A percentile compares a stretch with the other conserved stretches of the same genome.
Evolutionary conservation across 2,888 invertebrate species (phyloP).

Genomic region (Pardosa pseudoannulata): DNA sequence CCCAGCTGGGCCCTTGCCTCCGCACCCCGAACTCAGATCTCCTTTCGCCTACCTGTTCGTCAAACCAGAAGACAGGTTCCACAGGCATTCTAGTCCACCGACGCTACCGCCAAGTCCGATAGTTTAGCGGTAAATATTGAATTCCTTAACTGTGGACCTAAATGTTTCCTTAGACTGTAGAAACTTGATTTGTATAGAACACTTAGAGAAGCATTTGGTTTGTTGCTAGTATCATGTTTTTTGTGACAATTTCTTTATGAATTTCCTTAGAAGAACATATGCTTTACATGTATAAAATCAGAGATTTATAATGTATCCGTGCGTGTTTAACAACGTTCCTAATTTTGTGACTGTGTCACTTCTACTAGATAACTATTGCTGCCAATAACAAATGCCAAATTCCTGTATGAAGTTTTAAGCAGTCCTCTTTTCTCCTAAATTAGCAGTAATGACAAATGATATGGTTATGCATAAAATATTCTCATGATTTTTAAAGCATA

Average conservation of each 20-base stretch:
- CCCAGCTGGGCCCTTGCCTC: conserved; percentile 50
- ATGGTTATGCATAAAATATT: too few relatives aligned
- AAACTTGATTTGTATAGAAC: conserved; percentile 8
- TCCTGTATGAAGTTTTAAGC: neutral
- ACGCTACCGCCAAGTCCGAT: conserved; percentile 66
- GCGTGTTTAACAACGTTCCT: neutral
- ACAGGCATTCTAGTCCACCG: conserved; percentile 72
- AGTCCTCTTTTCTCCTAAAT: too few relatives aligned
- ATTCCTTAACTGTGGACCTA: conserved; percentile 7
- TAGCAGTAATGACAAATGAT: too few relatives aligned
- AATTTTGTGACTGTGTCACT: neutral
- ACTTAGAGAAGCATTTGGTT: neutral
- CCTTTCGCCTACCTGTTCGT: conserved; percentile 78
- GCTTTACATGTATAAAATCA: neutral
- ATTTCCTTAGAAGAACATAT: neutral
- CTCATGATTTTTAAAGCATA: too few relatives aligned
- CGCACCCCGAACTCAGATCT: conserved; percentile 76
- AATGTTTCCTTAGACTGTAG: conserved; percentile 15
- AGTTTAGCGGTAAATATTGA: conserved; percentile 63
- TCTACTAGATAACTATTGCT: neutral
- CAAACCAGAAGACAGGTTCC: conserved; percentile 77
- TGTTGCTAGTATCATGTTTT: conserved; percentile 19
- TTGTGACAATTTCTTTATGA: conserved; percentile 20
- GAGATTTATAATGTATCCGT: neutral
- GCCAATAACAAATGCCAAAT: neutral